Conservation (phyloP, 2,888 invertebrate species). For the Clusia tigrina region DNA sequence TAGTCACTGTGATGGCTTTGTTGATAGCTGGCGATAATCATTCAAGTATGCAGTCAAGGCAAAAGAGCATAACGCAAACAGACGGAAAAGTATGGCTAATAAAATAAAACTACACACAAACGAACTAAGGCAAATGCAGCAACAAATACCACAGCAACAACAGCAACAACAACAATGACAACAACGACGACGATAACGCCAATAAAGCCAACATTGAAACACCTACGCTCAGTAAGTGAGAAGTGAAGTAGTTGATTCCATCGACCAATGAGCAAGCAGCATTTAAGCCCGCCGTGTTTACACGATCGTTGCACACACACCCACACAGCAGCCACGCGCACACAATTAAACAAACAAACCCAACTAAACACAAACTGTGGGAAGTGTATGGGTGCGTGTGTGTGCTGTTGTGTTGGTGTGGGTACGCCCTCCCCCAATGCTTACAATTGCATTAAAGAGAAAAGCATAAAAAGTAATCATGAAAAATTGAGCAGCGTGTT, state of each 20-base stretch:
- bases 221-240: no score
- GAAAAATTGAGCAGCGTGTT: no score
- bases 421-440: constrained; percentile 7
- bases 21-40: background rate
- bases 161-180: constrained; percentile 21
- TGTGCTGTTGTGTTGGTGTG: constrained; percentile 2
- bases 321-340: constrained; percentile 13
- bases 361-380: background rate
- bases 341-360: constrained; percentile 3
- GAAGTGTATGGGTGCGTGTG: constrained; percentile 9
- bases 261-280: constrained; percentile 40
- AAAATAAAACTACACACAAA: constrained; percentile 44
- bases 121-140: background rate
- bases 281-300: constrained; percentile 27
- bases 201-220: constrained; percentile 27
- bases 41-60: constrained; percentile 2
- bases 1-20: background rate
- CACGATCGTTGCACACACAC: no score
- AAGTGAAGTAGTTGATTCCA: background rate
- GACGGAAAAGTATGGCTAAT: constrained; percentile 53
- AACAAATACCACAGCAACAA: constrained; percentile 8
- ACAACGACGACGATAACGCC: constrained; percentile 25
- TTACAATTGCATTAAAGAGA: background rate
- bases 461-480: no score
- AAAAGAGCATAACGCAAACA: no score